phyloP scores from a whole-genome alignment of 1,140 invertebrate genomes.

The Cotesia glomerata region DNA sequence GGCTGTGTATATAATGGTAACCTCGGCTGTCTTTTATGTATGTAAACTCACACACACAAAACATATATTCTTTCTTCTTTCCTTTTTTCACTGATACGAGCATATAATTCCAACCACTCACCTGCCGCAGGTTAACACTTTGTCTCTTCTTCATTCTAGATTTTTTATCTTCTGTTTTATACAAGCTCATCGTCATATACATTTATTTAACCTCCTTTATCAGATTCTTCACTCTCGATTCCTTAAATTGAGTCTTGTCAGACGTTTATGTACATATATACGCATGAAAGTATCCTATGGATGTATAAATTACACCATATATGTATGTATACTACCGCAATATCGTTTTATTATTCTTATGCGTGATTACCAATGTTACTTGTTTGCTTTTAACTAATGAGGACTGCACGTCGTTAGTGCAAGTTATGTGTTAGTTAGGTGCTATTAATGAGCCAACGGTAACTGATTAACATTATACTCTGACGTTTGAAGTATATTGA shows the following conservation, averaged over 20 bases:
- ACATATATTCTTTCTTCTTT: neutral
- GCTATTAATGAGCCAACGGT: neutral
- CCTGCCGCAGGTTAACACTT: constrained; percentile 39
- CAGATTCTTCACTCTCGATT: constrained; percentile 24
- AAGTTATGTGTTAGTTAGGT: constrained; percentile 1
- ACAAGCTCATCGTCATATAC: neutral
- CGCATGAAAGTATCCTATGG: no score
- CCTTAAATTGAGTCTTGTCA: constrained; percentile 13
- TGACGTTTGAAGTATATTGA: neutral
- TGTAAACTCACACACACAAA: neutral
- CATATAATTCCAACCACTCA: constrained; percentile 42
- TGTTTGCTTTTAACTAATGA: constrained; percentile 12
- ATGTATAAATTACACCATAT: no score
- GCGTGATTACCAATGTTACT: constrained; percentile 5
- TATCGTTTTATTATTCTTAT: neutral
- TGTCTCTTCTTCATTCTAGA: neutral
- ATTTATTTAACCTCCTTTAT: constrained; percentile 26
- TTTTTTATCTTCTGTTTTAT: neutral
- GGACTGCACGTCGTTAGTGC: neutral
- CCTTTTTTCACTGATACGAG: neutral
- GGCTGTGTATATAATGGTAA: constrained; percentile 60
- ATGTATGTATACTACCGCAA: neutral
- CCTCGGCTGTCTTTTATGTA: constrained; percentile 30
- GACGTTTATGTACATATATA: no score
- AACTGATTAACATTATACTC: neutral